These are phyloP conservation scores for Syngnathus typhle DNA, from an alignment of 2,113 vertebrate species.

Conservation along the genomic window DNA sequence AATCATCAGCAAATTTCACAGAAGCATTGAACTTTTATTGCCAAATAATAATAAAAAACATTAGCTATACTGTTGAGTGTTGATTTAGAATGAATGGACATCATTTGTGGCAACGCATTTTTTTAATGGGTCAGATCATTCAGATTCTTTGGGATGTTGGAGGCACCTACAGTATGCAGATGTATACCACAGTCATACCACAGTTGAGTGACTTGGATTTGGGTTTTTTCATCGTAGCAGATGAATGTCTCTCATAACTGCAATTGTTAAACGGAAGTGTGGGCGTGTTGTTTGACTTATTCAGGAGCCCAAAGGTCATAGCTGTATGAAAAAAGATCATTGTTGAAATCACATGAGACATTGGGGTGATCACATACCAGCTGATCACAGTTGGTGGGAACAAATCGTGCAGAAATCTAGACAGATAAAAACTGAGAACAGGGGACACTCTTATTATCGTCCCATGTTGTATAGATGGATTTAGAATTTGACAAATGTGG, in stretches of 20 bases:
- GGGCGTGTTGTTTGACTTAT: conserved; percentile 4
- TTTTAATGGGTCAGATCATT: conserved; percentile 4
- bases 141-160: conserved; percentile 18
- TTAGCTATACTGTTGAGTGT: neutral
- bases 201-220: conserved; percentile 3
- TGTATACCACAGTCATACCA: conserved; percentile 32
- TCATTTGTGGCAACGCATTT: neutral
- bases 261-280: conserved; percentile 1
- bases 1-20: neutral
- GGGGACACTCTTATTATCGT: neutral
- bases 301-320: neutral
- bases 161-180: neutral
- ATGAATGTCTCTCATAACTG: neutral
- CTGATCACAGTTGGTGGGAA: neutral
- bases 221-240: conserved; percentile 15
- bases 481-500: too few relatives aligned
- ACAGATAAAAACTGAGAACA: neutral
- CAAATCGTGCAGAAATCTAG: neutral
- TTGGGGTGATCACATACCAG: neutral
- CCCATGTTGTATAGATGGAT: neutral
- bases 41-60: neutral
- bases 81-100: neutral
- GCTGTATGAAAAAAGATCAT: neutral
- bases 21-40: neutral
- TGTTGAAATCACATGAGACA: neutral